Evolutionary conservation across 2,888 invertebrate species (phyloP).

Genomic region (Tiphia femorata): DNA sequence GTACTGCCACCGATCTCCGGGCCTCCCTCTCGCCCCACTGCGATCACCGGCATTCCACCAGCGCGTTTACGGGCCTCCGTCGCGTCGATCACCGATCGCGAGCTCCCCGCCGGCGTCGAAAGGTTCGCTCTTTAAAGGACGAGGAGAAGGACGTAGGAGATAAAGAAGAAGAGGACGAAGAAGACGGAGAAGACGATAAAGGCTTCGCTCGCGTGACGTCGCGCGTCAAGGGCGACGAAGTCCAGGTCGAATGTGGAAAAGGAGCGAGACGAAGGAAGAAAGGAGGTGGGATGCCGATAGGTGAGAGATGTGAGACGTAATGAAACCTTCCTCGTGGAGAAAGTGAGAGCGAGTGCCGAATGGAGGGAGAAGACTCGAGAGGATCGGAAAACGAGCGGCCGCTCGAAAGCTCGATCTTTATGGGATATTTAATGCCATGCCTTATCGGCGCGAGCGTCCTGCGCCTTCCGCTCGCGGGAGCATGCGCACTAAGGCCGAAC

Average conservation of each 20-base stretch:
- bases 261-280: too few relatives aligned
- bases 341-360: constrained; percentile 12
- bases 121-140: not conserved
- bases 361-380: constrained; percentile 22
- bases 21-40: constrained; percentile 27
- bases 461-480: constrained; percentile 43
- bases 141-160: too few relatives aligned
- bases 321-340: too few relatives aligned
- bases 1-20: constrained; percentile 49
- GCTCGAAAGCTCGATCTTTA: constrained; percentile 25
- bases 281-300: too few relatives aligned
- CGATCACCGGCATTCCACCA: constrained; percentile 45
- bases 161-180: too few relatives aligned
- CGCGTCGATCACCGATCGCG: constrained; percentile 45
- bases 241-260: too few relatives aligned
- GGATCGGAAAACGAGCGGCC: constrained; percentile 31
- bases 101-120: constrained; percentile 2
- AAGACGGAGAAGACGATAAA: constrained; percentile 23
- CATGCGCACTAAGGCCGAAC: too few relatives aligned
- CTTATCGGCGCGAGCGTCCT: too few relatives aligned
- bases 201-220: constrained; percentile 7
- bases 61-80: constrained; percentile 38
- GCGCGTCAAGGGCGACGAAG: not conserved
- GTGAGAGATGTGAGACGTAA: too few relatives aligned
- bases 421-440: constrained; percentile 41